Evolutionary conservation across 2,113 vertebrate species (phyloP), one percentile per base, ranked within the genome.

Genomic region (Hypocryptadius cinnamomeus): DNA sequence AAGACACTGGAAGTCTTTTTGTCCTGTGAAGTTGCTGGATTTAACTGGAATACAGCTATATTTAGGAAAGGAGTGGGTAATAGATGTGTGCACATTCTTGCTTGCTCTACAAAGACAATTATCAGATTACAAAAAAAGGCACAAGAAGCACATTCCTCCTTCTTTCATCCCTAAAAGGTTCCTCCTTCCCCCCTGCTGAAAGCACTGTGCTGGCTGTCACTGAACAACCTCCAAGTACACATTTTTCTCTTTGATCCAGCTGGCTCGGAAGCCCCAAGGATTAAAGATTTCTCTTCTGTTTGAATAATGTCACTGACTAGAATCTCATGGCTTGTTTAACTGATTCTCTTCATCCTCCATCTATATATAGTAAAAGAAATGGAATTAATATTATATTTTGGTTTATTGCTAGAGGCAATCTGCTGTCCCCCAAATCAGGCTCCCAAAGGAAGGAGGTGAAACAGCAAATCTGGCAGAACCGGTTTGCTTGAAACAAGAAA

Each of bases 71-170:
- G 76, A 94, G 50, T 20, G 51, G 40, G 79, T n/a, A 69, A 90
- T 16, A 70, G 57, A 74, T 61, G 90, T 51, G 82, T 48, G 53
- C 59, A 59, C 78, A 59, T 90, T 93, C 88, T 64, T 90, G 82
- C 73, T 89, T 72, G 68, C 84, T 94, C 95, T 92, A 91, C 71
- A 78, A 94, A 95, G 87, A 95, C 93, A 85, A 95, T 91, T 73
- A 69, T 24, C 16, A 21, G 77, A 66, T 92, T 88, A 86, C 79
- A 93, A 84, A 92, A 94, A 93, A 96, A 95, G 90, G 94, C 91
- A 92, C 85, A 82, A 96, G 94, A 54, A 94, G 89, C 87, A 90
- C 86, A 89, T 91, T 91, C 90, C 65, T 91, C 72, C 50, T 73
- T 3, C 66, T 79, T 21, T 80, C 80, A 22, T 22, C 84, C 93